Evolutionary conservation across 1,140 invertebrate species (phyloP).

Genomic region (Calephelis virginiensis): DNA sequence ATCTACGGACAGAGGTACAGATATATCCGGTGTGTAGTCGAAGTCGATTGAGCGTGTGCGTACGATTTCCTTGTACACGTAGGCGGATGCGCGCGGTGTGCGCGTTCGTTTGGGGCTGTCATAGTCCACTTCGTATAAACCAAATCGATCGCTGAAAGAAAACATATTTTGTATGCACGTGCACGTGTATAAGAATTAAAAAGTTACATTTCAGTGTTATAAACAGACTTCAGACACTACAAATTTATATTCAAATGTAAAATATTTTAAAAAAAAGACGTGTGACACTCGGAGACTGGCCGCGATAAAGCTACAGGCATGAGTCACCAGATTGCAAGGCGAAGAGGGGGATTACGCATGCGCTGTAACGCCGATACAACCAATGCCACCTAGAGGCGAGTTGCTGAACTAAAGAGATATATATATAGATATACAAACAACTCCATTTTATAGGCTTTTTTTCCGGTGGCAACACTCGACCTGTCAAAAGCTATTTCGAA

Average conservation of each 20-base stretch:
- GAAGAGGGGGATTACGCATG: no score
- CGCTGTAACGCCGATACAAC: no score
- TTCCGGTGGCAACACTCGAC: background rate
- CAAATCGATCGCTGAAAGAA: conserved; percentile 82
- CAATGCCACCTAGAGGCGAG: no score
- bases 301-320: no score
- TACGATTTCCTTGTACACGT: conserved; percentile 74
- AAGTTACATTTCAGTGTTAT: background rate
- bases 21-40: conserved; percentile 2
- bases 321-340: no score
- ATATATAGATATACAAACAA: no score
- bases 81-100: conserved; percentile 27
- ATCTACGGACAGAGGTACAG: no score
- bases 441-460: no score
- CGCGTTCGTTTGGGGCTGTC: conserved; percentile 41
- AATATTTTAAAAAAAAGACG: background rate
- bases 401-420: no score
- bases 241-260: background rate
- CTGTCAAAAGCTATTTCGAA: background rate
- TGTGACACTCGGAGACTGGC: no score
- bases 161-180: background rate
- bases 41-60: conserved; percentile 31
- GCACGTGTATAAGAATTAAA: background rate
- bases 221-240: background rate
- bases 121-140: conserved; percentile 86